Evolutionary conservation across 1,140 invertebrate genomes (phyloP), one percentile per base, ranked within the genome.

Genomic region (Nasonia longicornis): DNA sequence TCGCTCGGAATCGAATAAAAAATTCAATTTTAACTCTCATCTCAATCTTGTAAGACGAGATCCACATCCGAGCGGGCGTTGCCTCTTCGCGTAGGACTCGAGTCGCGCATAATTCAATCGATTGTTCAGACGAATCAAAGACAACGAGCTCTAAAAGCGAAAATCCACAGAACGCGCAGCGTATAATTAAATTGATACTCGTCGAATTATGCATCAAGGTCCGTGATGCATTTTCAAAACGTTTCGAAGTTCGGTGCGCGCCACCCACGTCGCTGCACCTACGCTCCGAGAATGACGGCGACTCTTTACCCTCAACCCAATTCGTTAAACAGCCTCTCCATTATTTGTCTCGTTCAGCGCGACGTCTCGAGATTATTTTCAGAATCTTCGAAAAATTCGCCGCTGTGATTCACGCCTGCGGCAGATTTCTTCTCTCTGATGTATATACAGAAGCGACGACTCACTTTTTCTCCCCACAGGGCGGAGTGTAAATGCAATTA

Each of bases 401-500:
- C 38, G 38, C 38, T 35, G 38, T 10, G 38, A 35, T 35, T 35
- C 38, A 42, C 38, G 38, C 38, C 7, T 10, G 10, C 45, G 12
- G 45, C 45, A 48, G 14, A 48, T 12, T 48, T 16, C 45, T 10
- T 48, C 45, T 48, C 42, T 45, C 42, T 2, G 26, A 26, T 26
- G 26, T 26, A 12, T 11, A 38, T 8, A 38, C 35, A 38, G 4
- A 38, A 26, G 10, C 45, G 45, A 48, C 45, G 11, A 4, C 45
- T 48, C 45, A 3, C 3, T 72, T 72, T 66, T 71, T n/a, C 35
- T 71, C 29, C 16, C 16, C 16, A 6, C 31, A 4, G 16, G 2
- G 20, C 20, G n/a, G 70, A 8, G 66, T 71, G 35, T 29, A 29
- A 42, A 71, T 29, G 35, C 70, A 71, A 71, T 71, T 71, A 45